These are phyloP conservation scores for Ichneumoninae sp. DNA, from an alignment of 2,888 invertebrate genomes.

Conservation along the genomic window DNA sequence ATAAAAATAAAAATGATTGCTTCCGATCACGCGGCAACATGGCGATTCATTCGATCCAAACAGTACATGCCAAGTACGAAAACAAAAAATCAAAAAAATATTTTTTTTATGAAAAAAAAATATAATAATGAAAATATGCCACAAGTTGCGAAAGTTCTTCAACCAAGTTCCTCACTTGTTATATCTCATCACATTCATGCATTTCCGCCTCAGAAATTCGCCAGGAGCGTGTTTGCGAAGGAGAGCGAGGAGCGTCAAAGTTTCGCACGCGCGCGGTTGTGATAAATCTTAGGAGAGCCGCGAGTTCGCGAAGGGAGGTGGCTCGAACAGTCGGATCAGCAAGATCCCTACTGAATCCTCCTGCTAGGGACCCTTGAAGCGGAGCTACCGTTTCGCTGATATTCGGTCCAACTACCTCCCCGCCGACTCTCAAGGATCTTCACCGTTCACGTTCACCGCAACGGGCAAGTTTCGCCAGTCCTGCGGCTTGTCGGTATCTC, in stretches of 20 bases:
- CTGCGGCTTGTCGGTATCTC: constrained; percentile 65
- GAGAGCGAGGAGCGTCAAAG: constrained; percentile 34
- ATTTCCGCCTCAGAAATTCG: constrained; percentile 11
- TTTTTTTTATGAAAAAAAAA: background rate
- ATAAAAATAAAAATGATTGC: constrained; percentile 22
- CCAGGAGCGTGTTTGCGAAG: background rate
- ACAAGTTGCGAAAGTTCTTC: background rate
- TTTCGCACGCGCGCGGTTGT: constrained; percentile 70
- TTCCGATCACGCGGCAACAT: constrained; percentile 5
- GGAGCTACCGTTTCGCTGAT: constrained; percentile 59
- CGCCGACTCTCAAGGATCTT: constrained; percentile 59
- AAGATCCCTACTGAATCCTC: constrained; percentile 81
- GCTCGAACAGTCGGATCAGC: constrained; percentile 78
- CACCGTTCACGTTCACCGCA: constrained; percentile 58
- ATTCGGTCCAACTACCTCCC: constrained; percentile 36
- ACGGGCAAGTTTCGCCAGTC: constrained; percentile 62
- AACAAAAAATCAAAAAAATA: no score
- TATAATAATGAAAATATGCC: background rate
- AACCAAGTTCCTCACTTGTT: background rate
- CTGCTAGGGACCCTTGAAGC: constrained; percentile 73
- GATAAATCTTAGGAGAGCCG: constrained; percentile 78
- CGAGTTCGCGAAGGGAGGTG: constrained; percentile 53
- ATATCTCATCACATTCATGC: constrained; percentile 1
- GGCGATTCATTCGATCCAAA: background rate
- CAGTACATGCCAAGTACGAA: background rate